A percentile compares a stretch with the other conserved stretches of the same genome.
Evolutionary conservation across 64 coral and sea anemone species (phyloP).

Genomic region (Montipora efflorescens): DNA sequence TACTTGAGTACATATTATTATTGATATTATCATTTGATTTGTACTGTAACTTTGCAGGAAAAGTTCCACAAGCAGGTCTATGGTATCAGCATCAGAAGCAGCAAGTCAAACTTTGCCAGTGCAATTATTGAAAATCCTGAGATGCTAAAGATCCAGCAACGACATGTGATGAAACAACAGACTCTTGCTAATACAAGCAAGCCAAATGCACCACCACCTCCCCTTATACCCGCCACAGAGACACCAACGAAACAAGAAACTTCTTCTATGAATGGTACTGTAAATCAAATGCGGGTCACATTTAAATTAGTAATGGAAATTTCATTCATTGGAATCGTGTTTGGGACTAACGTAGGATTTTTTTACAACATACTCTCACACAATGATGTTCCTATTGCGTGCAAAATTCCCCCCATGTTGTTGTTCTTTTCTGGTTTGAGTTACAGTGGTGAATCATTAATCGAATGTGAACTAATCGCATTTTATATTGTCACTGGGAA

Average conservation of each 20-base stretch:
- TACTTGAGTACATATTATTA: too few species aligned
- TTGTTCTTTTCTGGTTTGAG: too few species aligned
- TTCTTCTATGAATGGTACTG: background rate
- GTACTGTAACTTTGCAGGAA: conserved; percentile 54
- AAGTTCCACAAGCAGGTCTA: conserved; percentile 98
- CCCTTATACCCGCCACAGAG: conserved; percentile 48
- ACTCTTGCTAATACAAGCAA: conserved; percentile 79
- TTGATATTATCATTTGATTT: background rate
- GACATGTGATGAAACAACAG: conserved; percentile 95
- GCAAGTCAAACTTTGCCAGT: conserved; percentile 83
- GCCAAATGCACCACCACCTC: conserved; percentile 76
- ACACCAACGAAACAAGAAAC: conserved; percentile 60
- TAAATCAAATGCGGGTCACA: too few species aligned
- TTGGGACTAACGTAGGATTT: too few species aligned
- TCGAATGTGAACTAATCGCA: too few species aligned
- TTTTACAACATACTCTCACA: too few species aligned
- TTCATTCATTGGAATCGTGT: too few species aligned
- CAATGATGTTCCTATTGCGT: too few species aligned
- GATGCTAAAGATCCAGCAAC: conserved; percentile 98
- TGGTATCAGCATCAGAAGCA: conserved; percentile 90
- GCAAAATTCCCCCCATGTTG: too few species aligned
- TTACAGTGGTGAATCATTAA: background rate
- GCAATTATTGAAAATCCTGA: conserved; percentile 99
- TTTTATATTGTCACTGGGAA: too few species aligned
- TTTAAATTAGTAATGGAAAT: too few species aligned